These are phyloP conservation scores for Deilephila porcellus DNA, from an alignment of 2,888 invertebrate species.

Conservation along the genomic window DNA sequence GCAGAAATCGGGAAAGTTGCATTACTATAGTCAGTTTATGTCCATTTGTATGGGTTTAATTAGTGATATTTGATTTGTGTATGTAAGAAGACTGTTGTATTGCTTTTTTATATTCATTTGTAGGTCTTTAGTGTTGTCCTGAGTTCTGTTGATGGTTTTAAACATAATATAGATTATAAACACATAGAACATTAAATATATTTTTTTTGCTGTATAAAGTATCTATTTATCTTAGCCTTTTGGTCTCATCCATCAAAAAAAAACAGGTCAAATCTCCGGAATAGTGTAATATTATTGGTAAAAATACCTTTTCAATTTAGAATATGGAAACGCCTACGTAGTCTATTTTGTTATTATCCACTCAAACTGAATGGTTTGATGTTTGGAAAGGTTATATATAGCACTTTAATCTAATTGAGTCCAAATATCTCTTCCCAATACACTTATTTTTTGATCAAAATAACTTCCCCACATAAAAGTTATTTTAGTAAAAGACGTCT, in stretches of 20 bases:
- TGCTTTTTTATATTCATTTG: background rate
- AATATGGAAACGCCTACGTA: background rate
- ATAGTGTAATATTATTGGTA: background rate
- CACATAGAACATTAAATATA: too few species aligned
- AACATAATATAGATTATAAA: too few species aligned
- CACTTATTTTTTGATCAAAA: too few species aligned
- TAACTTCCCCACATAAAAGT: too few species aligned
- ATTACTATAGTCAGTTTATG: background rate
- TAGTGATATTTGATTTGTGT: background rate
- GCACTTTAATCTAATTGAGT: background rate
- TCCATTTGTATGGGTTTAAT: background rate
- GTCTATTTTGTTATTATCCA: constrained; percentile 6
- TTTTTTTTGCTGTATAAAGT: too few species aligned
- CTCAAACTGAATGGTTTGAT: background rate
- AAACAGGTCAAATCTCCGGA: too few species aligned
- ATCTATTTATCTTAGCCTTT: too few species aligned
- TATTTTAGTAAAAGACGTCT: too few species aligned
- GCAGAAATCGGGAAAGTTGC: constrained; percentile 8
- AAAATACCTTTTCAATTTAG: background rate
- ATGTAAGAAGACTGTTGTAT: background rate
- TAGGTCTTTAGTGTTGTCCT: too few species aligned
- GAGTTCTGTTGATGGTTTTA: too few species aligned
- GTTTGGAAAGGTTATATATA: background rate
- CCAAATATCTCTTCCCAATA: background rate
- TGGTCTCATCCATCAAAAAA: too few species aligned